Evolutionary conservation across 2,113 vertebrate genomes (phyloP), one percentile per base, ranked within the genome.

Genomic region (Carassius gibelio): DNA sequence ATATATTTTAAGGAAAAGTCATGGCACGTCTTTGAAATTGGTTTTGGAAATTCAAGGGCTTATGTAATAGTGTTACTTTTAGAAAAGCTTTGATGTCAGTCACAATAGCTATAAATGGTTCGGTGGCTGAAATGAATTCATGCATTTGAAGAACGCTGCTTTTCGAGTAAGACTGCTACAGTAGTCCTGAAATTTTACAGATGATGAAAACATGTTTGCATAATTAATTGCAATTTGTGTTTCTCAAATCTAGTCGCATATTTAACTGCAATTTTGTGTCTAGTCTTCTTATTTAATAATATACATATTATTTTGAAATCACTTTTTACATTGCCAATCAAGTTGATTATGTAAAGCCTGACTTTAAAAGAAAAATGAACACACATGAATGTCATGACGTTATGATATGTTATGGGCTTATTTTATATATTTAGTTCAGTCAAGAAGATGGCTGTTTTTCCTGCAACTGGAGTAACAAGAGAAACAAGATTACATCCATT

Each of bases 31-130:
- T 57, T 76, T 55, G 23, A 76, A 77, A 77, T 52, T 17, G 1
- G 59, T 30, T 78, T 78, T 78, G 17, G n/a, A 78, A 38, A 61
- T 61, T 14, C 30, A 61, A 38, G 55, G 55, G 10, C 76, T 61
- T 34, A 19, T 61, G 19, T 78, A 4, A n/a, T 36, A 59, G 52
- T 38, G 23, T 76, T 55, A 55, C 10, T 78, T 19, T 61, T 61
- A 61, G 52, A 78, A 78, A 61, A 38, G 76, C 76, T 78, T 78
- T 78, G 55, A 57, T 78, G 55, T n/a, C 30, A 36, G 10, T 19
- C 9, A 78, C 76, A 78, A 38, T n/a, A 57, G 55, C 55, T 59
- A 59, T 78, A n/a, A 59, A 59, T 57, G 52, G 55, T 30, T 61
- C 19, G 9, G 61, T 8, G 30, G 30, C 48, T 78, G 9, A 26